These are phyloP conservation scores for Drosophila carrolli DNA, from an alignment of 1,140 invertebrate species.

Conservation along the genomic window DNA sequence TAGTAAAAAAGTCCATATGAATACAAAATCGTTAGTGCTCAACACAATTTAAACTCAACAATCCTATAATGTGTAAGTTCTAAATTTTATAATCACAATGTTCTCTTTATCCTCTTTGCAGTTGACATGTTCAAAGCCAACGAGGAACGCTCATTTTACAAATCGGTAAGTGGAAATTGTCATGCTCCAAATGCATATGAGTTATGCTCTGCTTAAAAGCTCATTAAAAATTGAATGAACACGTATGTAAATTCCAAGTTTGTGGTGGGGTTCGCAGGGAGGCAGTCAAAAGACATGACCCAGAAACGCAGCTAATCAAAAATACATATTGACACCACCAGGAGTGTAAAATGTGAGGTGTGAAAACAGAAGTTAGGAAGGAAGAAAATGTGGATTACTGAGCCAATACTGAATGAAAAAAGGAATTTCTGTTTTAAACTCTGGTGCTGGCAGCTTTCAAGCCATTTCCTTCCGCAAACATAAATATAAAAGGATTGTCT, in stretches of 20 bases:
- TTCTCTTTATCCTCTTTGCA: constrained; percentile 35
- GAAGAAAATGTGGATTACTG: not conserved
- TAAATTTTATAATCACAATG: not conserved
- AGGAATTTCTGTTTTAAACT: constrained; percentile 25
- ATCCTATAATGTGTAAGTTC: no score
- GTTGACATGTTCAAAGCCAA: constrained; percentile 68
- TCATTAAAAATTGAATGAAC: constrained; percentile 59
- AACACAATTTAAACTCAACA: no score
- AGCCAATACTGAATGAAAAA: constrained; percentile 7
- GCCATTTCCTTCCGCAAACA: not conserved
- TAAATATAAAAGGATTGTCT: constrained; percentile 9
- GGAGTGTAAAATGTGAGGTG: not conserved
- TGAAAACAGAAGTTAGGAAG: not conserved
- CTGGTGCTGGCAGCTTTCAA: constrained; percentile 7
- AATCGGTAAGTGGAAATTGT: constrained; percentile 64
- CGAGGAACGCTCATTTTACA: constrained; percentile 42
- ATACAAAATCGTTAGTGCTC: no score
- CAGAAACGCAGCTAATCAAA: constrained; percentile 63
- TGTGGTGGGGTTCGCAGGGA: constrained; percentile 18
- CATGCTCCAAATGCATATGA: constrained; percentile 5
- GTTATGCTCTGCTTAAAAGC: constrained; percentile 30
- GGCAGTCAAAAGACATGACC: constrained; percentile 25
- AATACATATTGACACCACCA: constrained; percentile 63
- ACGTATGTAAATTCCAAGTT: constrained; percentile 39
- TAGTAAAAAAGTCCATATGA: no score